phyloP scores from a whole-genome alignment of 2,797 vertebrate species.

The Gymnodraco acuticeps region DNA sequence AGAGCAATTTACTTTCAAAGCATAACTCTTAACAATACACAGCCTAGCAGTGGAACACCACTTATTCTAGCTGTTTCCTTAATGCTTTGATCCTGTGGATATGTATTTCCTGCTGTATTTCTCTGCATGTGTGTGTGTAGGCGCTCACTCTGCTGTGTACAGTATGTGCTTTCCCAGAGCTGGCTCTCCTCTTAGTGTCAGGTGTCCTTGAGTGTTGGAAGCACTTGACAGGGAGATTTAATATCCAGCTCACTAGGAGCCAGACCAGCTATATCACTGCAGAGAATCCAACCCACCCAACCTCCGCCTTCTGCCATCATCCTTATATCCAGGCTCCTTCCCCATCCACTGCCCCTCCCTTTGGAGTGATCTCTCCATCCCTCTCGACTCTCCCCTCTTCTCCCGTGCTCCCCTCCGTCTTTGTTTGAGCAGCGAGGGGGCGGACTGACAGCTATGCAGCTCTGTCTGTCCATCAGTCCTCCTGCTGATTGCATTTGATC shows the following conservation, averaged over 20 bases:
- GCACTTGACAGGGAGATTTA: constrained; percentile 94
- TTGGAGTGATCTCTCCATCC: constrained; percentile 71
- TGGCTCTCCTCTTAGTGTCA: constrained; percentile 81
- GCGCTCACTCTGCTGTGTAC: constrained; percentile 34
- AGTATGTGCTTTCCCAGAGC: constrained; percentile 61
- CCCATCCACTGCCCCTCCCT: constrained; percentile 66
- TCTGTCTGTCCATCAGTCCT: constrained; percentile 76
- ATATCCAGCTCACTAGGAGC: constrained; percentile 91
- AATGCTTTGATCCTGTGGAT: constrained; percentile 39
- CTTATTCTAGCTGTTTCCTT: constrained; percentile 7
- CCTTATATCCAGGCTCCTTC: constrained; percentile 78
- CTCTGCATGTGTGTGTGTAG: constrained; percentile 32
- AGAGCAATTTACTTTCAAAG: constrained; percentile 40
- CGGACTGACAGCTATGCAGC: constrained; percentile 65
- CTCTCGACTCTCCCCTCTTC: constrained; percentile 47
- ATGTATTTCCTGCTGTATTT: not conserved
- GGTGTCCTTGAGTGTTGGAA: constrained; percentile 92
- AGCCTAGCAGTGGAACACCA: not conserved
- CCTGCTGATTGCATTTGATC: constrained; percentile 83
- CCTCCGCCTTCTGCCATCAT: constrained; percentile 75
- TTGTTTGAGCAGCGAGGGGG: constrained; percentile 71
- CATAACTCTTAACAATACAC: constrained; percentile 30
- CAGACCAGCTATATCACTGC: constrained; percentile 91
- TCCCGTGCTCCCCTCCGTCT: constrained; percentile 48
- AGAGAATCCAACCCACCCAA: constrained; percentile 74